These are phyloP conservation scores for Pipa parva DNA, from an alignment of 2,113 vertebrate species.

Conservation along the genomic window DNA sequence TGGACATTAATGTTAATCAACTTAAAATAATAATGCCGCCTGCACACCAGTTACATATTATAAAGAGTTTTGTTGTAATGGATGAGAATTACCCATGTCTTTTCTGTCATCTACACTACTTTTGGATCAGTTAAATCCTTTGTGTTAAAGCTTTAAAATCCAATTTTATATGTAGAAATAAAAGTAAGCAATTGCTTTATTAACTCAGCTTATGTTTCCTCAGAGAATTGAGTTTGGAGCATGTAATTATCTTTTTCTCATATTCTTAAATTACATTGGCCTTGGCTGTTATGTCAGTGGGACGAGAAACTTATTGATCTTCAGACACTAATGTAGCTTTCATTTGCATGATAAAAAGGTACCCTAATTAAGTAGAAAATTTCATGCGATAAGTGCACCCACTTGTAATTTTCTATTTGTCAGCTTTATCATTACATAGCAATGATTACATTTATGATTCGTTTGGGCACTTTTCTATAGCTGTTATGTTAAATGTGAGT, in stretches of 20 bases:
- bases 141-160: conserved; percentile 5
- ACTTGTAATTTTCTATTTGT: conserved; percentile 2
- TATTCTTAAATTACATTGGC: conserved; percentile 27
- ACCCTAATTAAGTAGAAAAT: background rate
- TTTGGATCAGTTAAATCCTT: conserved; percentile 25
- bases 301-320: background rate
- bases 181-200: conserved; percentile 18
- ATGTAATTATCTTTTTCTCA: conserved; percentile 33
- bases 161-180: conserved; percentile 15
- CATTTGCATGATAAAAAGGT: conserved; percentile 5
- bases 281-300: conserved; percentile 16
- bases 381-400: background rate
- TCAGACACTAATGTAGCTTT: conserved; percentile 4
- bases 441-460: background rate
- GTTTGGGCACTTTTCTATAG: background rate
- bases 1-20: no score
- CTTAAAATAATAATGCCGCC: no score
- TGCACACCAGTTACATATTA: background rate
- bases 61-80: background rate
- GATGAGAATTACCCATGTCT: background rate
- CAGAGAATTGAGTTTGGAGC: conserved; percentile 11
- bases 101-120: background rate
- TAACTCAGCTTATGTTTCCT: conserved; percentile 10
- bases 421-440: background rate
- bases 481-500: background rate